These are phyloP conservation scores for Dasypogon diadema DNA, from an alignment of 2,888 invertebrate species.

Conservation along the genomic window DNA sequence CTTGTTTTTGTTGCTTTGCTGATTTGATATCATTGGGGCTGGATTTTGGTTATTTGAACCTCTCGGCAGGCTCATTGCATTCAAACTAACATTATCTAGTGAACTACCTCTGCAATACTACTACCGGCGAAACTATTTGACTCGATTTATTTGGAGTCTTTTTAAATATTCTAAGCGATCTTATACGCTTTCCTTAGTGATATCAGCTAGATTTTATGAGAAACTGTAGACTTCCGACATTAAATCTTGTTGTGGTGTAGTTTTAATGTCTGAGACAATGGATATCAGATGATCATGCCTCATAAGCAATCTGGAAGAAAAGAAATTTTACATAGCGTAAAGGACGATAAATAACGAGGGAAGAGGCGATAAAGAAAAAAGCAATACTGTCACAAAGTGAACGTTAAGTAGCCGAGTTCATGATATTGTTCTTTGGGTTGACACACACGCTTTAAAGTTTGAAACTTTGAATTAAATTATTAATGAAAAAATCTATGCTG, in stretches of 20 bases:
- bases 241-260: background rate
- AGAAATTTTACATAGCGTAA: background rate
- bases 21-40: background rate
- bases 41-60: conserved; percentile 16
- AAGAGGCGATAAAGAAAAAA: no score
- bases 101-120: background rate
- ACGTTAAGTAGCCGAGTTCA: no score
- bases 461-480: no score
- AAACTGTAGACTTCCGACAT: background rate
- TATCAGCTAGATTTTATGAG: background rate
- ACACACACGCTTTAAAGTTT: no score
- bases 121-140: no score
- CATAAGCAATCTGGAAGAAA: background rate
- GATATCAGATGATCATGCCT: conserved; percentile 1
- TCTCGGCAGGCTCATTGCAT: conserved; percentile 25
- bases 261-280: background rate
- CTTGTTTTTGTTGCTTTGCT: background rate
- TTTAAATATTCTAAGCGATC: background rate
- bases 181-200: no score
- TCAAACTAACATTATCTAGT: conserved; percentile 1
- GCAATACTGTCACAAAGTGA: no score
- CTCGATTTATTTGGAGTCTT: background rate
- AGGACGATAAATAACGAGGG: background rate
- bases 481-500: no score
- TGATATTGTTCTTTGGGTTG: no score